Conservation (phyloP, 2,888 invertebrate genomes). For the Hipparchia semele region DNA sequence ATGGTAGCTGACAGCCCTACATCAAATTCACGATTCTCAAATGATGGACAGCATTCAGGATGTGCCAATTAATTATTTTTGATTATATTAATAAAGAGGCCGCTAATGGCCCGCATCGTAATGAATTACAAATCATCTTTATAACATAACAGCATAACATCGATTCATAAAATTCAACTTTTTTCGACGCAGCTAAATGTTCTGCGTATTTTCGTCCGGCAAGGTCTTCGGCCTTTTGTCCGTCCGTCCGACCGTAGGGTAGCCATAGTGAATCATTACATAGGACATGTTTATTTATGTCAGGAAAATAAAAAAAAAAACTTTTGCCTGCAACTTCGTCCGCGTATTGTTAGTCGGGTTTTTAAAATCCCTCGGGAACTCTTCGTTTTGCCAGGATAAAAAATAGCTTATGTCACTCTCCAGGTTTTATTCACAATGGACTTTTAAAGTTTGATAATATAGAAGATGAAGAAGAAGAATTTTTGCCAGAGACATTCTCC, state of each 20-base stretch:
- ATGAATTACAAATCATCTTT: slow-evolving; percentile 18
- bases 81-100: slow-evolving; percentile 2
- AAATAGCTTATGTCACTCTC: too few species aligned
- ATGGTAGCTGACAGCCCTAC: neutral
- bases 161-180: neutral
- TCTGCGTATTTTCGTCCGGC: slow-evolving; percentile 12
- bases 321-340: too few species aligned
- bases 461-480: too few species aligned
- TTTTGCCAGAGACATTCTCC: too few species aligned
- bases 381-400: too few species aligned
- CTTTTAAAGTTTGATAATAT: too few species aligned
- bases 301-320: too few species aligned
- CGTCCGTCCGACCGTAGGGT: slow-evolving; percentile 23
- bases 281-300: too few species aligned
- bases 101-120: slow-evolving; percentile 15
- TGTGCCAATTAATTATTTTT: neutral
- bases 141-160: slow-evolving; percentile 5
- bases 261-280: neutral
- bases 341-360: too few species aligned
- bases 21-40: neutral
- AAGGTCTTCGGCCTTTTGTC: slow-evolving; percentile 35
- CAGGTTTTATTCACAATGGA: neutral
- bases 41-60: slow-evolving; percentile 12
- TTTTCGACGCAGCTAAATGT: slow-evolving; percentile 11
- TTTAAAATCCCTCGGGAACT: too few species aligned